phyloP scores from a whole-genome alignment of 2,888 invertebrate genomes.

The Pemphredon lugubris region DNA sequence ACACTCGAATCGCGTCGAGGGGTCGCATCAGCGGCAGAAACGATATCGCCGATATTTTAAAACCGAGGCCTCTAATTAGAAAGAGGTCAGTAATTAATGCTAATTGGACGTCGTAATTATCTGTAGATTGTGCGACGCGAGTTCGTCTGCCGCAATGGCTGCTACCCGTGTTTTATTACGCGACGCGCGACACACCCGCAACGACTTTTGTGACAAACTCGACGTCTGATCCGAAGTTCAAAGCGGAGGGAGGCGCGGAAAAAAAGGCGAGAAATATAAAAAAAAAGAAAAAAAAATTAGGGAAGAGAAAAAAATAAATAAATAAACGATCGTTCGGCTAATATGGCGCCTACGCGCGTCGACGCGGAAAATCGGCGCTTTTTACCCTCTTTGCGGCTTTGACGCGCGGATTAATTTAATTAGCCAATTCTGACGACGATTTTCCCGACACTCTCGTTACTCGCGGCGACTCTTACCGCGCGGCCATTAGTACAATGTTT shows the following conservation, averaged over 20 bases:
- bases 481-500: neutral
- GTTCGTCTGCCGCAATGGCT: constrained; percentile 47
- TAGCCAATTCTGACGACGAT: constrained; percentile 50
- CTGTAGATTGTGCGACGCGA: constrained; percentile 54
- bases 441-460: constrained; percentile 21
- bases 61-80: constrained; percentile 67
- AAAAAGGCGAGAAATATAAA: too few species aligned
- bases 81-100: constrained; percentile 70
- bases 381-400: constrained; percentile 29
- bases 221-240: constrained; percentile 27
- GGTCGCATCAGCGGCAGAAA: constrained; percentile 40
- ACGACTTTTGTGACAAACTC: constrained; percentile 6
- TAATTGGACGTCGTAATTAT: constrained; percentile 72
- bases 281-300: too few species aligned
- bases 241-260: constrained; percentile 4
- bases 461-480: constrained; percentile 21
- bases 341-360: constrained; percentile 41
- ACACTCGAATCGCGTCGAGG: constrained; percentile 47
- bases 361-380: constrained; percentile 46
- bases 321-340: constrained; percentile 53
- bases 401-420: constrained; percentile 55
- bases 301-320: too few species aligned
- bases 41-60: constrained; percentile 62
- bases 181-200: neutral
- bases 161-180: constrained; percentile 42